Evolutionary conservation across 2,113 vertebrate genomes (phyloP), one percentile per base, ranked within the genome.

Genomic region (Hemibagrus wyckioides): DNA sequence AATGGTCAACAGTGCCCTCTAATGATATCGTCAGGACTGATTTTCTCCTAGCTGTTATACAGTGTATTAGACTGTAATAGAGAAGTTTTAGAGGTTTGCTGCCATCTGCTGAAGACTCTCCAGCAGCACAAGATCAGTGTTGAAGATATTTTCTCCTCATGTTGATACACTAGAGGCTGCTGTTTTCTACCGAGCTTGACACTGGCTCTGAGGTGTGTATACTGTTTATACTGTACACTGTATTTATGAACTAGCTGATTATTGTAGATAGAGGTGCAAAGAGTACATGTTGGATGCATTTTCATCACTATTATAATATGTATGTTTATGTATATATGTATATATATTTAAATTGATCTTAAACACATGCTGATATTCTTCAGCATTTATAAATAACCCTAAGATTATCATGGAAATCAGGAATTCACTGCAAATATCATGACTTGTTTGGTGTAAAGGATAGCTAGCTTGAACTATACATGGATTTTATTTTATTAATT

Each of bases 51-150:
- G 14, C 15, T 41, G 28, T 81, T 13, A 15, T 4, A 39, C 36
- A 69, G 5, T 59, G 9, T 39, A 54, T 28, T 83, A 41, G 41
- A n/a, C 25, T 30, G 63, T 23, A 13, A 2, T 19, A 36, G 25
- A 71, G 19, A 33, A 57, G 52, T 14, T 41, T 41, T 77, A 3
- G 67, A 61, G 41, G 82, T 83, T 15, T 71, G 52, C 86, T 79
- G 89, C 86, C 89, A 85, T 52, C 83, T 28, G 28, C 15, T 82
- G 89, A 82, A 56, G 28, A 30, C 76, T 1, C 41, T 25, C 17
- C 65, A 65, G 13, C 59, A 84, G 4, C 14, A 50, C 67, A 63
- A 21, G 61, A 52, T 57, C 25, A 44, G 57, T 28, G 59, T 65
- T 82, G 4, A 14, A 21, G 44, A 77, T 50, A n/a, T 28, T 50